phyloP scores from a whole-genome alignment of 2,888 invertebrate genomes.

The Drosophila austrosaltans region DNA sequence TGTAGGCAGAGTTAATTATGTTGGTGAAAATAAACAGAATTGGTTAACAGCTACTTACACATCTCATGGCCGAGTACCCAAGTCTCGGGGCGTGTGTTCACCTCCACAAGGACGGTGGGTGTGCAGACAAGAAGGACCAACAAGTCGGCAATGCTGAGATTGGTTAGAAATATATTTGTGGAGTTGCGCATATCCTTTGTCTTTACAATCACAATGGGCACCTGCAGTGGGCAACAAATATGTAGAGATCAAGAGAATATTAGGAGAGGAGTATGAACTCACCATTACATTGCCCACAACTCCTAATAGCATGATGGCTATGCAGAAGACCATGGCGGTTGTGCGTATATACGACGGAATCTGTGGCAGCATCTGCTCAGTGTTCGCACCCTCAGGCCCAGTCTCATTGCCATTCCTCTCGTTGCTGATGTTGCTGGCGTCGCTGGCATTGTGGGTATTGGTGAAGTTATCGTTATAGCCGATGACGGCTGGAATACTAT shows the following conservation, averaged over 20 bases:
- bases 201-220: conserved; percentile 95
- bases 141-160: conserved; percentile 95
- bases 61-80: conserved; percentile 96
- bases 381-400: conserved; percentile 27
- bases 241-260: neutral
- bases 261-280: conserved; percentile 47
- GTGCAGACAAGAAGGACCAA: conserved; percentile 96
- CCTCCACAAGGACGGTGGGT: conserved; percentile 96
- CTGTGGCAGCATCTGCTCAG: conserved; percentile 83
- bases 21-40: conserved; percentile 29
- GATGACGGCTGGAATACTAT: conserved; percentile 65
- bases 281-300: conserved; percentile 96
- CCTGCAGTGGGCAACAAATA: conserved; percentile 60
- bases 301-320: conserved; percentile 94
- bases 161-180: conserved; percentile 97
- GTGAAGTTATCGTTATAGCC: conserved; percentile 30
- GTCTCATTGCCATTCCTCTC: conserved; percentile 17
- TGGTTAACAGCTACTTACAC: conserved; percentile 89
- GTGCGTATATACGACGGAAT: conserved; percentile 94
- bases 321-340: conserved; percentile 94
- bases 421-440: conserved; percentile 23
- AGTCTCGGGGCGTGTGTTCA: conserved; percentile 94
- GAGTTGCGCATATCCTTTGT: conserved; percentile 97
- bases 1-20: conserved; percentile 83
- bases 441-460: conserved; percentile 19